phyloP scores from a whole-genome alignment of 2,797 vertebrate species.

The Podarcis siculus region DNA sequence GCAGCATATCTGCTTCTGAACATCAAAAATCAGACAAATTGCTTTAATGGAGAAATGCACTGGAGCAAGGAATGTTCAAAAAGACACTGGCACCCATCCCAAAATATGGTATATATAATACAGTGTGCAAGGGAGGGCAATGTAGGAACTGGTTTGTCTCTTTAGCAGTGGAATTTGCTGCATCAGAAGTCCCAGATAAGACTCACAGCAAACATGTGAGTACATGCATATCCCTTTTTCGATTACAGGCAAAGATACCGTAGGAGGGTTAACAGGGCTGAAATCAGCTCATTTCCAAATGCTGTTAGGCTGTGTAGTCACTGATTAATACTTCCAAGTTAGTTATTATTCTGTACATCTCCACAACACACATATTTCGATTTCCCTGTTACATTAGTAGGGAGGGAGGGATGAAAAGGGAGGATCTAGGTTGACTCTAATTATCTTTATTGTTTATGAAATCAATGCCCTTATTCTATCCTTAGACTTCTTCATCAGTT shows the following conservation, averaged over 20 bases:
- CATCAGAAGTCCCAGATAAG: neutral
- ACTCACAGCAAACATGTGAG: neutral
- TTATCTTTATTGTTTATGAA: slow-evolving; percentile 50
- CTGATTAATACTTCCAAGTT: slow-evolving; percentile 27
- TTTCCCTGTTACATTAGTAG: slow-evolving; percentile 17
- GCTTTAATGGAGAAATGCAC: neutral
- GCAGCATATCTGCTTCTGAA: neutral
- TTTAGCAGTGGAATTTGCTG: neutral
- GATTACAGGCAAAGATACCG: neutral
- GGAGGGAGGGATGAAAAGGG: neutral
- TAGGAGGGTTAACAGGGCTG: neutral
- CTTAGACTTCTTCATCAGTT: slow-evolving; percentile 26
- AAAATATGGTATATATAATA: neutral
- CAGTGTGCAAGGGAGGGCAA: neutral
- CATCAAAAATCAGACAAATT: neutral
- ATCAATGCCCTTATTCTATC: slow-evolving; percentile 20
- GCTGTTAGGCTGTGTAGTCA: slow-evolving; percentile 1
- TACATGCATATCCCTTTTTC: neutral
- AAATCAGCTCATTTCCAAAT: slow-evolving; percentile 28
- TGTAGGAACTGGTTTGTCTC: neutral
- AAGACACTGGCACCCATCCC: neutral
- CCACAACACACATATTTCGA: neutral
- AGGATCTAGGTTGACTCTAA: slow-evolving; percentile 47
- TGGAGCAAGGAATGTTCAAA: neutral
- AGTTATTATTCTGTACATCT: slow-evolving; percentile 27